Evolutionary conservation across 2,797 vertebrate genomes (phyloP), one percentile per base, ranked within the genome.

Genomic region (Macrochelys suwanniensis): DNA sequence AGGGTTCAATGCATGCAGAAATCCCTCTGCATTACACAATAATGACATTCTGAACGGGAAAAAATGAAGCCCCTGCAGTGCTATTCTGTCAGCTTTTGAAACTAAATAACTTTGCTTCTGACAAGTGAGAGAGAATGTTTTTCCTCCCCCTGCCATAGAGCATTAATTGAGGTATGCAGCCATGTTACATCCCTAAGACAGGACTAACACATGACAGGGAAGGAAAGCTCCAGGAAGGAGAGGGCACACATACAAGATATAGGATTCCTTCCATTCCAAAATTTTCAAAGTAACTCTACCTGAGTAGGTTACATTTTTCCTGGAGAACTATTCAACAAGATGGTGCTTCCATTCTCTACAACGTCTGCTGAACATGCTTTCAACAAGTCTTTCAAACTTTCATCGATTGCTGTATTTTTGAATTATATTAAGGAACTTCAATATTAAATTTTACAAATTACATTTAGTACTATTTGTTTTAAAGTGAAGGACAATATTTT

Each of bases 41-140:
- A 98, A 98, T 95, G 98, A 97, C 98, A 98, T 98, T 98, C 97
- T 94, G 97, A 98, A 98, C 71, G 8, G 97, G 98, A 98, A 98
- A 97, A 98, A 98, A 98, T 97, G 98, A 98, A 98, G 98, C 98
- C 98, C 98, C 98, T 97, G 97, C 98, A 98, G 98, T 98, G 98
- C 94, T 98, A 97, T 98, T 98, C 97, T 98, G 98, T 98, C 98
- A 98, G 98, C 97, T 98, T 98, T 97, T 98, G 98, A 98, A 98
- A 98, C 98, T 98, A 98, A 98, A 98, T 98, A 98, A 98, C 98
- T 98, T 98, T 51, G 85, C 98, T 98, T 93, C 97, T 98, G 98
- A 98, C 98, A 98, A 97, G 97, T 98, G 97, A 97, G 94, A 98
- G 97, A 97, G 88, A 85, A 97, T 97, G 98, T 97, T 98, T 97